Evolutionary conservation across 2,113 vertebrate genomes (phyloP).

Genomic region (Brachionichthys hirsutus): DNA sequence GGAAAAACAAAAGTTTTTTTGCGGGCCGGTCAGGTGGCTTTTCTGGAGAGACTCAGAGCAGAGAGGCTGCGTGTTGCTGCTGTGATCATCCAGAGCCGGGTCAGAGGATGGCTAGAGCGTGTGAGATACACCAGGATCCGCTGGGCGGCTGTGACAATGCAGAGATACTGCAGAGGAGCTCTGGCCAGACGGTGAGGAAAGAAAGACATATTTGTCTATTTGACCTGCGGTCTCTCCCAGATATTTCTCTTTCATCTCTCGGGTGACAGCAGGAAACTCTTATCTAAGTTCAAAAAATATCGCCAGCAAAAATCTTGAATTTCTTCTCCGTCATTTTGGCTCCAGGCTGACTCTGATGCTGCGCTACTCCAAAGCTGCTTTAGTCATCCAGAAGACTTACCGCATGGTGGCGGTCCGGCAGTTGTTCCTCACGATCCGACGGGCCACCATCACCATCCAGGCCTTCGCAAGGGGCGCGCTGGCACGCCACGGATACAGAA

Average conservation of each 20-base stretch:
- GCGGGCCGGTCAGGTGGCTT: conserved; percentile 77
- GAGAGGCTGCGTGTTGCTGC: conserved; percentile 68
- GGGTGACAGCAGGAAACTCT: no score
- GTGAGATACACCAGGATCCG: conserved; percentile 33
- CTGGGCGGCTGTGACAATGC: conserved; percentile 60
- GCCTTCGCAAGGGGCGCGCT: conserved; percentile 73
- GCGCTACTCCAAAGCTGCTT: conserved; percentile 65
- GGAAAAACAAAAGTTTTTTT: conserved; percentile 80
- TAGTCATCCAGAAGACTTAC: conserved; percentile 76
- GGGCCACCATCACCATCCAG: conserved; percentile 76
- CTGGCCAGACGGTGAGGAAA: conserved; percentile 72
- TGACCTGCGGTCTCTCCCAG: no score
- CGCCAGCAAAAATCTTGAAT: background rate
- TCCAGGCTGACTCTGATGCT: conserved; percentile 64
- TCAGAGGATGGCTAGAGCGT: conserved; percentile 77
- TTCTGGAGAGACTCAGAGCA: conserved; percentile 75
- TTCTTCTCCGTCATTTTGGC: background rate
- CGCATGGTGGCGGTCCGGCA: conserved; percentile 69
- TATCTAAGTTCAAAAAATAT: no score
- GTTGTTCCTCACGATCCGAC: conserved; percentile 53
- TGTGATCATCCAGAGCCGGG: conserved; percentile 72
- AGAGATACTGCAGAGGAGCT: conserved; percentile 73
- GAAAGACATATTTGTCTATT: background rate
- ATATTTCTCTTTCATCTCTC: no score
- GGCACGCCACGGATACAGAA: conserved; percentile 53